Evolutionary conservation across 2,113 vertebrate species (phyloP), one percentile per base, ranked within the genome.

Genomic region (Thymallus thymallus): DNA sequence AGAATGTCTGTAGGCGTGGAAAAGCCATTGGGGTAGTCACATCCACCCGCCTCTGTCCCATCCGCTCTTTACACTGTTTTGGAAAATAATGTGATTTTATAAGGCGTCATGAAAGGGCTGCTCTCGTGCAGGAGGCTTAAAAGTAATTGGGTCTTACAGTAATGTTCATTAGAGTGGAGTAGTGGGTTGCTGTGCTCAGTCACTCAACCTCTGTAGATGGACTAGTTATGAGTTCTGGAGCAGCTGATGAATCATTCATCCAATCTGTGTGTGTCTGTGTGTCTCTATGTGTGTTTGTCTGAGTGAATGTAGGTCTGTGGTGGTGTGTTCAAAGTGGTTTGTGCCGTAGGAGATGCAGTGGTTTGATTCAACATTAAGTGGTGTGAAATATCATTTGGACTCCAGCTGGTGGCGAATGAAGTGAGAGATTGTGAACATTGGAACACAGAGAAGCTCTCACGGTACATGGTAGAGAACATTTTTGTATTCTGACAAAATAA

Each of bases 391-490:
- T 41, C 4, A 23, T 16, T 60, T 2, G n/a, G 16, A 55, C 51
- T 64, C 26, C 2, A 2, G 35, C 35, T 6, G 48, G 29, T n/a
- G 35, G 67, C 41, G 10, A 20, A 18, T 76, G 76, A 84, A 81
- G 69, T 84, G 80, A 68, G 77, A 45, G 61, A 51, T 32, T 68
- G 1, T 67, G 77, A 70, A 55, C 29, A 45, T 41, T 32, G 69
- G n/a, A 24, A 46, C 64, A 58, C 65, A 62, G 26, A 66, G 60
- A 16, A 2, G n/a, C 13, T 13, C 1, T 60, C n/a, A 41, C 35
- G 9, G 35, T 22, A 22, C 35, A 22, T 2, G n/a, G 56, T n/a
- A 10, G 20, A 60, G 35, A 22, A 60, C 3, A 60, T 22, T 60
- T 13, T 5, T 23, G 56, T 23, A 60, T 60, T n/a, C 56, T 23